Conservation (phyloP, 2,113 vertebrate genomes). For the Centrocercus urophasianus region DNA sequence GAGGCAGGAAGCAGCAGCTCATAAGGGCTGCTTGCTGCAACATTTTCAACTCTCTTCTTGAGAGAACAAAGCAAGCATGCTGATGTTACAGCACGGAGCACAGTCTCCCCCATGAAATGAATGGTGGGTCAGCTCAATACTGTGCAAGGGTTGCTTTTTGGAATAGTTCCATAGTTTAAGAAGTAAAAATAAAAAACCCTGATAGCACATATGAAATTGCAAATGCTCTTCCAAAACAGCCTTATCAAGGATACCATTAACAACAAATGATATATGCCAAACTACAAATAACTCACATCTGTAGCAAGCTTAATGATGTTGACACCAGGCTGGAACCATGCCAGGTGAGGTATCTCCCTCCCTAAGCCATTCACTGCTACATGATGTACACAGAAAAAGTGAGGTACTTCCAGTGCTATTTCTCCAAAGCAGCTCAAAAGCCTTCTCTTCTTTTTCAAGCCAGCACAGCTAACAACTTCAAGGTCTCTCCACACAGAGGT, state of each 20-base stretch:
- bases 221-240: neutral
- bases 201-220: neutral
- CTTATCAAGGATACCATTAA: neutral
- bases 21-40: neutral
- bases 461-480: neutral
- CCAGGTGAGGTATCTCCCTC: neutral
- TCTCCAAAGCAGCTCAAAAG: neutral
- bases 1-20: neutral
- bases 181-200: neutral
- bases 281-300: neutral
- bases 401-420: neutral
- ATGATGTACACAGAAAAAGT: neutral
- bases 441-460: neutral
- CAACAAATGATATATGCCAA: neutral
- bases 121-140: neutral
- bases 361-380: neutral
- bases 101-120: neutral
- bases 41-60: neutral
- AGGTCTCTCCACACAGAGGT: slow-evolving; percentile 36
- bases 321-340: neutral
- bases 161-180: neutral
- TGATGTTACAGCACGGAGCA: neutral
- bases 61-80: neutral
- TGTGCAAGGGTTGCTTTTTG: neutral
- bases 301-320: neutral